Evolutionary conservation across 2,113 vertebrate species (phyloP), one percentile per base, ranked within the genome.

Genomic region (Piaya cayana): DNA sequence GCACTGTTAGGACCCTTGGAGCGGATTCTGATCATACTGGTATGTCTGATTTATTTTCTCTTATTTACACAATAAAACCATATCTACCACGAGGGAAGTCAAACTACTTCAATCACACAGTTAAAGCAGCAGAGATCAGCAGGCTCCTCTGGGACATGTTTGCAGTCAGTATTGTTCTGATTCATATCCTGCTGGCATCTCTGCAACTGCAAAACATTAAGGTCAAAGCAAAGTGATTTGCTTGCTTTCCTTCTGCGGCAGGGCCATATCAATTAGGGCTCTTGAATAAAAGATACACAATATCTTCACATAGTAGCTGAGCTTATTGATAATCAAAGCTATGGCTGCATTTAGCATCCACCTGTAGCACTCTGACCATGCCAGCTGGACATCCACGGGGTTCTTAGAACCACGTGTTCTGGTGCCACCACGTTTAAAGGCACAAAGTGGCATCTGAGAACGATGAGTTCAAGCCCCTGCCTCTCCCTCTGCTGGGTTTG

Each of bases 131-230:
- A 91, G 82, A 84, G 70, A 64, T 49, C 1, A 82, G 70, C 23
- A 39, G 25, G n/a, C 39, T 90, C 55, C 90, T 88, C 67, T 67
- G 79, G 75, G 90, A 92, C 8, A 4, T 52, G 55, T 74, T 90
- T 90, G 65, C 45, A 56, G 68, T 58, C 65, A 87, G 87, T 11
- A 32, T 12, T 76, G 70, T 22, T 82, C 50, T 90, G 88, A 88
- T 85, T 93, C 92, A 90, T 26, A 90, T 86, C 75, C 95, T 93
- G 59, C 71, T 82, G 82, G 59, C 82, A 86, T 53, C 71, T 65
- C 47, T 69, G 89, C 50, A 65, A 72, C 49, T 74, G 59, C 71
- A 86, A 94, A 96, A 92, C 8, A 27, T 64, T 85, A 64, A 43
- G 82, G 90, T 92, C 90, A 92, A 74, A 80, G 37, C 67, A 90